Percentiles rank a stretch among this genome's conserved stretches.
Conservation (phyloP, 53 echinoderm and acorn worm species). For the Mesocentrotus franciscanus region DNA sequence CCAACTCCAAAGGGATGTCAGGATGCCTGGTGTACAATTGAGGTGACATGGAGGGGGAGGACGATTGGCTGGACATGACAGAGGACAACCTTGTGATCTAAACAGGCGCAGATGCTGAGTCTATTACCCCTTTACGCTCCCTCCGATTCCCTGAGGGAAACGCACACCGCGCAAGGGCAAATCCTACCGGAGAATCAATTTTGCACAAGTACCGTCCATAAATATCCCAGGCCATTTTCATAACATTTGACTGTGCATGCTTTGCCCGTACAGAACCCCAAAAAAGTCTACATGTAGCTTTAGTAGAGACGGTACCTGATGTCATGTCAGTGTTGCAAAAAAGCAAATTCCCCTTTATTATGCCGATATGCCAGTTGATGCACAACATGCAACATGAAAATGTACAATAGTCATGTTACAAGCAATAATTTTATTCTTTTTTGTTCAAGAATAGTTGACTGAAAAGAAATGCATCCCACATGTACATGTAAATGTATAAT, state of each 20-base stretch:
- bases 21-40: neutral
- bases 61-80: neutral
- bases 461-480: neutral
- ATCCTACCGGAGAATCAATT: slow-evolving; percentile 41
- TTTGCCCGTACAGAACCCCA: too few species aligned
- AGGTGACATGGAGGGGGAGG: slow-evolving; percentile 49
- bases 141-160: neutral
- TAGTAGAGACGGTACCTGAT: neutral
- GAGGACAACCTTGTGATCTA: slow-evolving; percentile 40
- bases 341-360: neutral
- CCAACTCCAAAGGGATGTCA: neutral
- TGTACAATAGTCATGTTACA: neutral
- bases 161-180: slow-evolving; percentile 38
- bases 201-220: slow-evolving; percentile 51
- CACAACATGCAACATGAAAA: neutral
- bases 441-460: too few species aligned
- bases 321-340: neutral
- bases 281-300: neutral
- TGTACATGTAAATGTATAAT: neutral
- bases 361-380: neutral
- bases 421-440: too few species aligned
- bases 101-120: slow-evolving; percentile 33
- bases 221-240: slow-evolving; percentile 55
- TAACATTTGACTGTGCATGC: slow-evolving; percentile 25
- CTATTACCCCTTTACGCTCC: slow-evolving; percentile 47